Evolutionary conservation across 2,888 invertebrate species (phyloP), one percentile per base, ranked within the genome.

Genomic region (Drosophila trichaetosa): DNA sequence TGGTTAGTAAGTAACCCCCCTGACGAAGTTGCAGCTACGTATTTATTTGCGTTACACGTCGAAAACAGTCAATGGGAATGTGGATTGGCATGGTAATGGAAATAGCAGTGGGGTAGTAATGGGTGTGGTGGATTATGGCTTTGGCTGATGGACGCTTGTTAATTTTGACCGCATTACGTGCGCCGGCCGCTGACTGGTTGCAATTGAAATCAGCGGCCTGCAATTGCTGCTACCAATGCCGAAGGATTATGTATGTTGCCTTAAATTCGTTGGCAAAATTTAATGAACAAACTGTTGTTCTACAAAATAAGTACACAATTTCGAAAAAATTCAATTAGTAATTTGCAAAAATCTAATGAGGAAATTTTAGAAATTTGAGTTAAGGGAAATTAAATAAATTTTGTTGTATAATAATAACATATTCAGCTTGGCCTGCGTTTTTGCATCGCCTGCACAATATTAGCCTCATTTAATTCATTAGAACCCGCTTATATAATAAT

Each of bases 131-230:
- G 38, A 51, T 49, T 68, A 69, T 72, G 71, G 73, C 67, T 59
- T 53, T 53, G 60, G 48, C 69, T 71, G 77, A 69, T 70, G 75
- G 53, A 59, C 63, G 80, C 67, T 76, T 76, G 82, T 75, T 83
- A 87, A 80, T 76, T 75, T 76, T 80, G 77, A 82, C 87, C 87
- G 73, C 89, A 84, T 72, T 82, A 80, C 87, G 80, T 82, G 87
- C 67, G 13, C 48, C 57, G 29, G 54, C 57, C 72, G 54, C 61
- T 62, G 72, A 59, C 75, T 59, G 65, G 36, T 60, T 72, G 69
- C 66, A 82, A 69, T 60, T 75, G 67, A 60, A 72, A 79, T 81
- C 63, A 57, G 59, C 69, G 58, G 59, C 42, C 61, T 52, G 11
- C 51, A 59, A 48, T 56, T 67, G 48, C 54, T 31, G 36, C 27